Evolutionary conservation across 2,113 vertebrate genomes (phyloP), one percentile per base, ranked within the genome.

Genomic region (Sebastes schlegelii): DNA sequence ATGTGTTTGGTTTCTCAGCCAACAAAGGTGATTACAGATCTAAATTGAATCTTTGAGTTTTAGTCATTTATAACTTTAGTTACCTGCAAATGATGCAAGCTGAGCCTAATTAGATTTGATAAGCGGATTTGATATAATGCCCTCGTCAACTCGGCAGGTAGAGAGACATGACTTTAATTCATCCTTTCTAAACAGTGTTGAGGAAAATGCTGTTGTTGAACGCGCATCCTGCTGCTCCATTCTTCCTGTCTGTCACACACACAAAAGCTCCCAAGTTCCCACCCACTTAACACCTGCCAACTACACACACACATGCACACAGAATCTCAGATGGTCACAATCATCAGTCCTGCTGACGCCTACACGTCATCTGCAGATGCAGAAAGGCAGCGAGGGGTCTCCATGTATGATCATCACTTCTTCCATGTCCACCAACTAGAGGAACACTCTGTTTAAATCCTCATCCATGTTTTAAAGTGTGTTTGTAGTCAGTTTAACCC

Each of bases 211-310:
- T 65, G 65, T 11, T 54, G 45, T 61, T 74, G 40, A 77, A 52
- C 4, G 12, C 80, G 58, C 12, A 5, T 72, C 60, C 49, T 73
- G 43, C 79, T 75, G 63, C 75, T 77, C n/a, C n/a, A n/a, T n/a
- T n/a, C 14, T 40, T 72, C 57, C 66, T 70, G 62, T 80, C 66
- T 58, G 21, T 74, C 84, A 46, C 77, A 77, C 57, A 60, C 46
- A 78, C 82, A 68, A 62, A 63, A 65, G 76, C 81, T 19, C 72
- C 66, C 71, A 83, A 79, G 58, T 46, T 43, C n/a, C 48, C 45
- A 76, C 84, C 71, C 78, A 82, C 84, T 54, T 45, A 80, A 78
- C 80, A 86, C 83, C 82, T 87, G 82, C 73, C 77, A 73, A 17
- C 5, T 61, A 49, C 57, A 10, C 71, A 62, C 64, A 60, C 61